A percentile compares a stretch with the other conserved stretches of the same genome.
Evolutionary conservation across 2,113 vertebrate species (phyloP).

Genomic region (Phylloscopus whistleri): DNA sequence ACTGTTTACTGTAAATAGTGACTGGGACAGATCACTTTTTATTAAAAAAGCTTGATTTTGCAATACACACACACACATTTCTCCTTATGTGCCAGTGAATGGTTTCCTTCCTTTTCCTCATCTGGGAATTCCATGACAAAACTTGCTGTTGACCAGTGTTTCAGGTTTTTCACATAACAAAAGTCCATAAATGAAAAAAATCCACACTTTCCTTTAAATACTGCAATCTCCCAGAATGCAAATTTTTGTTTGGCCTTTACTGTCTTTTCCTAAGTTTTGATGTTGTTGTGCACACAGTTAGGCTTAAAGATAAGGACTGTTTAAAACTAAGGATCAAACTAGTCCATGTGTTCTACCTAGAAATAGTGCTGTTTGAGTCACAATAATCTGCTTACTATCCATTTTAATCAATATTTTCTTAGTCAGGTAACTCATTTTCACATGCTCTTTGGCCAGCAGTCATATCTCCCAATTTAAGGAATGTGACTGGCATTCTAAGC

Average conservation of each 20-base stretch:
- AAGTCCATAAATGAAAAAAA: background rate
- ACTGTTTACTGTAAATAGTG: background rate
- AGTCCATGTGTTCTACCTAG: background rate
- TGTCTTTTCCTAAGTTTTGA: background rate
- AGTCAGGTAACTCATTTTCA: background rate
- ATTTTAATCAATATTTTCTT: background rate
- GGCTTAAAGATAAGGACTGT: background rate
- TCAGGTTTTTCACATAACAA: background rate
- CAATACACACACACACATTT: background rate
- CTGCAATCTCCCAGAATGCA: background rate
- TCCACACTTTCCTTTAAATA: background rate
- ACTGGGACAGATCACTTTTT: background rate
- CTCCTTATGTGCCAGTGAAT: background rate
- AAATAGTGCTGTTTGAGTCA: background rate
- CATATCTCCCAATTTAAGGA: background rate
- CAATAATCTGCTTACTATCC: background rate
- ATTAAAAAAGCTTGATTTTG: background rate
- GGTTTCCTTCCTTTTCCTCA: background rate
- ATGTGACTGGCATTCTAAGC: background rate
- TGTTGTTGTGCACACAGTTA: background rate
- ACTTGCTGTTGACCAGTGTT: background rate
- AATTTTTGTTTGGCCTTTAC: background rate
- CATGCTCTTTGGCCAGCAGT: background rate
- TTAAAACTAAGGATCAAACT: background rate
- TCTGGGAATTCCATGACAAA: background rate